Evolutionary conservation across 2,888 invertebrate species (phyloP).

Genomic region (Nomada ruficornis): DNA sequence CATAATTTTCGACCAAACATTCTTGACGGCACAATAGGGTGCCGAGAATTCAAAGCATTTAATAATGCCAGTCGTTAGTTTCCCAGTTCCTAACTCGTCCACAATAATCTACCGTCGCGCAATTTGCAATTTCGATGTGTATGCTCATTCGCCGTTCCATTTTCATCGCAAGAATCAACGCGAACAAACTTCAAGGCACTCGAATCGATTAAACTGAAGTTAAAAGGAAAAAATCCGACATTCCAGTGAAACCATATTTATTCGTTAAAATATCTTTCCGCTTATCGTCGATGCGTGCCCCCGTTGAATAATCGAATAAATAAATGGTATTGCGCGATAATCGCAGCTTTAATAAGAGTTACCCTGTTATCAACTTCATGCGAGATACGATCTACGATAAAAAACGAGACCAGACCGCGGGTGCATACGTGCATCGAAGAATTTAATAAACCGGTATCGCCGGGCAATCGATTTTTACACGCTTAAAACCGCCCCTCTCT

Average conservation of each 20-base stretch:
- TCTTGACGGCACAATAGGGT: neutral
- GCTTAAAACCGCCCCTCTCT: neutral
- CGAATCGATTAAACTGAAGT: neutral
- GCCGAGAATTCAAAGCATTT: slow-evolving; percentile 31
- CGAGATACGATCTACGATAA: neutral
- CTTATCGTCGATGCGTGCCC: neutral
- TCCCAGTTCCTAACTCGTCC: slow-evolving; percentile 20
- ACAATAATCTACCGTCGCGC: slow-evolving; percentile 8
- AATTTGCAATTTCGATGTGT: neutral
- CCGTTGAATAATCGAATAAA: neutral
- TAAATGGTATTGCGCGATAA: slow-evolving; percentile 7
- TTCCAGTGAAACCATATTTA: neutral
- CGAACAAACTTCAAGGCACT: too few species aligned
- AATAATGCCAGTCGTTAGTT: slow-evolving; percentile 19
- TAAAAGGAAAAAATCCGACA: neutral
- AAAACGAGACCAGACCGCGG: neutral
- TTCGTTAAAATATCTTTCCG: neutral
- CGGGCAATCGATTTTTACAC: slow-evolving; percentile 27
- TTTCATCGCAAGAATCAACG: neutral
- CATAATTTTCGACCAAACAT: slow-evolving; percentile 29
- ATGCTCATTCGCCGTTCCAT: neutral
- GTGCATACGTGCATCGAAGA: neutral
- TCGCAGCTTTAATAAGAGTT: slow-evolving; percentile 2
- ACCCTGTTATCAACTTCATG: slow-evolving; percentile 16
- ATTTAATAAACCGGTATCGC: slow-evolving; percentile 41